Evolutionary conservation across 1,140 invertebrate genomes (phyloP).

Genomic region (Varroa destructor): DNA sequence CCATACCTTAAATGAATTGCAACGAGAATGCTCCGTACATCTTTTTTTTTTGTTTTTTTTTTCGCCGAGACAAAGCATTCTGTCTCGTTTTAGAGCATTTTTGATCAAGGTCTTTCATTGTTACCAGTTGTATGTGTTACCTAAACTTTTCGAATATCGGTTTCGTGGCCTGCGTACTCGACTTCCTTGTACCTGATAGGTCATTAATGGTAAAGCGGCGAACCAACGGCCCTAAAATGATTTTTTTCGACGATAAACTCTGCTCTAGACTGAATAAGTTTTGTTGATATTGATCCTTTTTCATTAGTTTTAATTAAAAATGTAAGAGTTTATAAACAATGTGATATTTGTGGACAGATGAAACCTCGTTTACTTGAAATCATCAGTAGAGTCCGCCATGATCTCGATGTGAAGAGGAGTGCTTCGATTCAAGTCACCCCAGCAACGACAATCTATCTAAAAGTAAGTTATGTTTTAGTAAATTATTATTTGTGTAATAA

Average conservation of each 20-base stretch:
- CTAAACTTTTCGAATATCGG: no score
- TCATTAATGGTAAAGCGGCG: no score
- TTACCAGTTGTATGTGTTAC: no score
- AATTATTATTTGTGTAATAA: constrained; percentile 34
- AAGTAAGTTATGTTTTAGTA: neutral
- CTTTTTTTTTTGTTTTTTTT: constrained; percentile 30
- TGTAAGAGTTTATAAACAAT: no score
- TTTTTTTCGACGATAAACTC: no score
- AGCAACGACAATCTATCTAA: constrained; percentile 32
- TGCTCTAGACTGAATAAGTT: constrained; percentile 28
- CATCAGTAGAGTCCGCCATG: constrained; percentile 57
- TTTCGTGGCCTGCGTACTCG: no score
- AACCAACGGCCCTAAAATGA: no score
- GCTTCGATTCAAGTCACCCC: constrained; percentile 48
- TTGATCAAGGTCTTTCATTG: no score
- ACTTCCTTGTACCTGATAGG: no score
- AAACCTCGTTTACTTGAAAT: constrained; percentile 53
- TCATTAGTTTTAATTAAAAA: no score
- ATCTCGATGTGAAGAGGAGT: constrained; percentile 58
- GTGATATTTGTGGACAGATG: constrained; percentile 32
- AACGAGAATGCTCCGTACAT: constrained; percentile 13
- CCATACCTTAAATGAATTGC: neutral
- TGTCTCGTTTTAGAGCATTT: no score
- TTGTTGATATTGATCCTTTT: neutral
- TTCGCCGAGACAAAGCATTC: constrained; percentile 38